These are phyloP conservation scores for Arizona elegans DNA, from an alignment of 2,113 vertebrate species.

Conservation along the genomic window DNA sequence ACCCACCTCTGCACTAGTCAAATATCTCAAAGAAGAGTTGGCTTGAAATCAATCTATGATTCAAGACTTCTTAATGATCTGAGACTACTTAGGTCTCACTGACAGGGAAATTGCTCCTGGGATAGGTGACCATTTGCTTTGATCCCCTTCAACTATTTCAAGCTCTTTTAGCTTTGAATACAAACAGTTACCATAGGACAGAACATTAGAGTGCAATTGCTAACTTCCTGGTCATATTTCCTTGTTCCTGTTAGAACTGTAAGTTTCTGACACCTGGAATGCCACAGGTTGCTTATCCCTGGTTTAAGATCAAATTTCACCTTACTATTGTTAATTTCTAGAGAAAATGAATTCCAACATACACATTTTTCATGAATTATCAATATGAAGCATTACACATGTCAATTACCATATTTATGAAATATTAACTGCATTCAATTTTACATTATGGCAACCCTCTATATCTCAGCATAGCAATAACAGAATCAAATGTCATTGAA, in stretches of 20 bases:
- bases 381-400: constrained; percentile 30
- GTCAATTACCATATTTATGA: constrained; percentile 41
- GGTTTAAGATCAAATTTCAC: accelerated
- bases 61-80: not conserved
- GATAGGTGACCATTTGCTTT: not conserved
- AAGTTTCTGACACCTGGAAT: not conserved
- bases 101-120: not conserved
- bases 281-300: not conserved
- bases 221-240: not conserved
- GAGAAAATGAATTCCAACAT: constrained; percentile 19
- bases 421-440: constrained; percentile 54
- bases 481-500: not conserved
- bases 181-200: not conserved
- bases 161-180: not conserved
- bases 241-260: not conserved
- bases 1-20: too few species aligned
- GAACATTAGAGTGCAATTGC: not conserved
- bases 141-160: not conserved
- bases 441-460: constrained; percentile 29
- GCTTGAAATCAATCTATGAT: constrained; percentile 10
- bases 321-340: not conserved
- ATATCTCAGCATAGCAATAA: not conserved
- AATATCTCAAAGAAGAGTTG: not conserved
- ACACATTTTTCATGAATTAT: constrained; percentile 41
- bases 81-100: not conserved